A percentile compares a stretch with the other conserved stretches of the same genome.
Evolutionary conservation across 2,888 invertebrate genomes (phyloP).

Genomic region (Bimastos eiseni): DNA sequence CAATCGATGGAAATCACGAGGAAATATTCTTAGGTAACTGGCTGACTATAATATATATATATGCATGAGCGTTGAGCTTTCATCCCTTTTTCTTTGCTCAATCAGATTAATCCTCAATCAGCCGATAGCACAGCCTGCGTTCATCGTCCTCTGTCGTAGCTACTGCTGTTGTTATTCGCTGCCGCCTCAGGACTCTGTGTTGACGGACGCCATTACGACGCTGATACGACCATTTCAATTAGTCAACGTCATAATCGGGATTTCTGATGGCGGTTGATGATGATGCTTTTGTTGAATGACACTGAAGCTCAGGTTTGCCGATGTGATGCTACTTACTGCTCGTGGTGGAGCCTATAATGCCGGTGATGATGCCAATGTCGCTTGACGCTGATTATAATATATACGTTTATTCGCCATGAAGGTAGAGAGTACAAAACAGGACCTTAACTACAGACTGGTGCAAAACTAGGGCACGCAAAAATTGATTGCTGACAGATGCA

Average conservation of each 20-base stretch:
- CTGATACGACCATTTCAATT: background rate
- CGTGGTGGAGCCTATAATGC: no score
- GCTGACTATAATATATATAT: background rate
- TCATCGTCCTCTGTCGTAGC: no score
- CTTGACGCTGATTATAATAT: no score
- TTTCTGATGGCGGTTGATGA: background rate
- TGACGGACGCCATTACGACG: background rate
- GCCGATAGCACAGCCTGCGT: background rate
- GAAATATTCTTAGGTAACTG: background rate
- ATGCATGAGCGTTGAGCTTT: background rate
- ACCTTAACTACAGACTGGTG: no score
- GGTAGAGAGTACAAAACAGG: no score
- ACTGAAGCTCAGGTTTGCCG: no score
- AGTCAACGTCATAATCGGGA: background rate
- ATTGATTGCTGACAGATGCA: no score
- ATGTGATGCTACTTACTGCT: no score
- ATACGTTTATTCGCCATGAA: no score
- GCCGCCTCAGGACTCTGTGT: background rate
- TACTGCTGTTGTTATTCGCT: background rate
- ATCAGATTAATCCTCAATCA: conserved; percentile 13
- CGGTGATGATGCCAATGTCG: no score
- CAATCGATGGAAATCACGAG: background rate
- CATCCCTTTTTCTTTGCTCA: background rate
- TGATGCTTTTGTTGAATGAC: background rate
- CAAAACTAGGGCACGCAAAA: no score